Conservation (phyloP, 2,797 vertebrate genomes). For the Sebastes cheni region DNA sequence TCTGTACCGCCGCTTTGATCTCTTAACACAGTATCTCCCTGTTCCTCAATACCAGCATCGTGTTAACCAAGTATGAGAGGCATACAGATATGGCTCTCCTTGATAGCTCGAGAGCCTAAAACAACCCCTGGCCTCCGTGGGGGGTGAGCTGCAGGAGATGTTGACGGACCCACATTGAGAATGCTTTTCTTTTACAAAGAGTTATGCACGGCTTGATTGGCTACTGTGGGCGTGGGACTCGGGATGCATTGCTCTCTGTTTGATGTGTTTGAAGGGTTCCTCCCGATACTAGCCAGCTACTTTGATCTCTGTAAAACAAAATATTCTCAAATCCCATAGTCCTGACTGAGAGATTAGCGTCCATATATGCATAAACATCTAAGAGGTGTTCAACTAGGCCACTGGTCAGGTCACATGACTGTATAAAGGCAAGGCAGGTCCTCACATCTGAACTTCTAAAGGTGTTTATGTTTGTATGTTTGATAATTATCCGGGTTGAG, state of each 20-base stretch:
- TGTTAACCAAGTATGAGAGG: slow-evolving; percentile 62
- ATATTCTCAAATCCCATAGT: slow-evolving; percentile 85
- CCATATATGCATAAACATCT: slow-evolving; percentile 83
- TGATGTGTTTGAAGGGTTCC: slow-evolving; percentile 79
- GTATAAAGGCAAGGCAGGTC: slow-evolving; percentile 66
- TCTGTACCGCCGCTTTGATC: slow-evolving; percentile 75
- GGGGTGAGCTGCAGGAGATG: slow-evolving; percentile 54
- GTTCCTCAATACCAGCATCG: slow-evolving; percentile 68
- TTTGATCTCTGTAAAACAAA: slow-evolving; percentile 82
- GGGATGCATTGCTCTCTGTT: slow-evolving; percentile 74
- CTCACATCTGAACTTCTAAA: slow-evolving; percentile 73
- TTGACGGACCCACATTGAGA: slow-evolving; percentile 65
- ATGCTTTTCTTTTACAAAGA: slow-evolving; percentile 57
- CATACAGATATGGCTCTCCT: slow-evolving; percentile 66
- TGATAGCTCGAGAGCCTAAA: slow-evolving; percentile 50
- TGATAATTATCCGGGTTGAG: slow-evolving; percentile 73
- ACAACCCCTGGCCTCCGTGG: slow-evolving; percentile 55
- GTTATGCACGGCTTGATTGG: slow-evolving; percentile 78
- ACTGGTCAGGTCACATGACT: slow-evolving; percentile 82
- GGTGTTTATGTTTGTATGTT: slow-evolving; percentile 79
- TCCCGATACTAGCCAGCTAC: slow-evolving; percentile 68
- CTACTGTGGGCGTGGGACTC: slow-evolving; percentile 75
- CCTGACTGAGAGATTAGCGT: slow-evolving; percentile 77
- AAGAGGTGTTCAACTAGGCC: slow-evolving; percentile 80
- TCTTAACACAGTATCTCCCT: slow-evolving; percentile 72